phyloP scores from a whole-genome alignment of 1,140 invertebrate species.

The Calycopis cecrops region DNA sequence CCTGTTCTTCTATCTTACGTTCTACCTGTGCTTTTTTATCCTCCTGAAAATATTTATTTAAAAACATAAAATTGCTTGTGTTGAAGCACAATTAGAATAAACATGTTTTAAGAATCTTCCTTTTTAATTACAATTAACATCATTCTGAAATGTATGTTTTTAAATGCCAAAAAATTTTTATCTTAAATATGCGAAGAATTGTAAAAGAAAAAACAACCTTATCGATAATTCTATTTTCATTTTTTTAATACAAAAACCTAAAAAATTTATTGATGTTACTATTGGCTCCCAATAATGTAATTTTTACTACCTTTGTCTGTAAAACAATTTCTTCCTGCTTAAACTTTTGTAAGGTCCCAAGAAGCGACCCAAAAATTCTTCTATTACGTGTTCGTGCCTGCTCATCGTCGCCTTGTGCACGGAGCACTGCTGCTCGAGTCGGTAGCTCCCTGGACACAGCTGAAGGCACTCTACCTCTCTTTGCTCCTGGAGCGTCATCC shows the following conservation, averaged over 20 bases:
- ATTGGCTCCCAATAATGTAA: neutral
- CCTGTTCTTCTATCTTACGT: constrained; percentile 94
- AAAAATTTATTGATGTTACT: too few relatives aligned
- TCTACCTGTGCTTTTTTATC: constrained; percentile 87
- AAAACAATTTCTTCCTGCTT: constrained; percentile 94
- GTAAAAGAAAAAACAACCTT: too few relatives aligned
- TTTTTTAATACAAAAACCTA: too few relatives aligned
- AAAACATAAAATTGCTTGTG: too few relatives aligned
- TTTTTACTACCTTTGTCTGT: constrained; percentile 80
- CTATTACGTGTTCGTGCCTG: constrained; percentile 90
- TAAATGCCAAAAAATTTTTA: too few relatives aligned
- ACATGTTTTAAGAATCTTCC: too few relatives aligned
- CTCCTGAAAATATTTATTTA: constrained; percentile 41
- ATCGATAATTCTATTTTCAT: too few relatives aligned
- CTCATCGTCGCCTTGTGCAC: constrained; percentile 89
- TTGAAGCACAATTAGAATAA: too few relatives aligned
- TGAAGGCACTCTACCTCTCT: constrained; percentile 57
- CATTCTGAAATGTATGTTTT: too few relatives aligned
- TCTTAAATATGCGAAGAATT: too few relatives aligned
- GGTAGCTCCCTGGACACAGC: constrained; percentile 64
- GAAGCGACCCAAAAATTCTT: constrained; percentile 95
- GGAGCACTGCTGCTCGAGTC: constrained; percentile 68
- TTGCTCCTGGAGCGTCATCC: constrained; percentile 49
- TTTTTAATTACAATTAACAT: too few relatives aligned
- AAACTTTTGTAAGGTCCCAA: constrained; percentile 96